Evolutionary conservation across 2,888 invertebrate species (phyloP), one percentile per base, ranked within the genome.

Genomic region (Eutolmus rufibarbis): DNA sequence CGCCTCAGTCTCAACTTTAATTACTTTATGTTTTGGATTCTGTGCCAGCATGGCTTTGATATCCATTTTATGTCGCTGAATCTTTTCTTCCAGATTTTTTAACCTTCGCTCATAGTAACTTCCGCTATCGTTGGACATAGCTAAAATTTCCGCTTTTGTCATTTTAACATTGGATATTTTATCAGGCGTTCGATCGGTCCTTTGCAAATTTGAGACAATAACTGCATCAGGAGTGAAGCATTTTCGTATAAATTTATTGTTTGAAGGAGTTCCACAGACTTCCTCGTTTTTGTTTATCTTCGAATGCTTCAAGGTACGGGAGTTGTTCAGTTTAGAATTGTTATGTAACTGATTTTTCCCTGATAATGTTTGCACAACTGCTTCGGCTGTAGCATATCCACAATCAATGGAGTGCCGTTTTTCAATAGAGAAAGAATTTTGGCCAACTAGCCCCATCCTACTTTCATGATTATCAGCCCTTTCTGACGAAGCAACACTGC

Each of bases 51-150:
- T 90, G 16, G 89, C 89, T 86, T 90, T 90, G 0, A 91, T 91
- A 88, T 91, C 91, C 79, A 89, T 89, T 88, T 91, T 91, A 87
- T 91, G 91, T 79, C 90, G 90, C 88, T 90, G 90, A 81, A 91
- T 91, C 89, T 91, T 90, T 23, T 91, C 90, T 88, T 91, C 91
- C 23, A 91, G 74, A 86, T 89, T 90, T 86, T 89, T 90, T 19
- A 91, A 78, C 51, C 91, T 89, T 86, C 90, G 90, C 77, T 90
- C 90, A 74, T 91, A 91, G 86, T 91, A 90, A 85, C 89, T 87
- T 14, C 89, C 88, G 51, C 89, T 90, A 28, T 89, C 88, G 66
- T 87, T 86, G 2, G 79, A 23, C 51, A 79, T 51, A 12, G 77
- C 23, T 74, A 86, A 23, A 4, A 40, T 23, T 19, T 86, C 77